Percentiles rank a stretch among this genome's conserved stretches.
phyloP scores from a whole-genome alignment of 2,113 vertebrate genomes.

The Bombycilla garrulus region DNA sequence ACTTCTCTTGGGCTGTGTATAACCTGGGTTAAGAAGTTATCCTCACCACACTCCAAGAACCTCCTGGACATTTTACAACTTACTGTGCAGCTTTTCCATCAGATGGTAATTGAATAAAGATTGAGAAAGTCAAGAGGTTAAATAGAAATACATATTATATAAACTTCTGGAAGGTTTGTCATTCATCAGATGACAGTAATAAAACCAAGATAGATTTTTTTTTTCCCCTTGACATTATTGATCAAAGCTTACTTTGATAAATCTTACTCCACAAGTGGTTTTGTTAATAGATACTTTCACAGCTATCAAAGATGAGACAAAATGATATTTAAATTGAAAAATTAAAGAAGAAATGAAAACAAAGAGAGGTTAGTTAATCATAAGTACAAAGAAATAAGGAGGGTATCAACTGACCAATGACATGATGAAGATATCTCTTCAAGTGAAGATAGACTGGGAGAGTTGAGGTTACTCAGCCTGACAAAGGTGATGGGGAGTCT shows the following conservation, averaged over 20 bases:
- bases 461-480: not conserved
- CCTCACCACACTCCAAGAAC: not conserved
- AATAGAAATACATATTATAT: not conserved
- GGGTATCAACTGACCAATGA: not conserved
- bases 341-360: not conserved
- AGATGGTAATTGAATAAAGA: not conserved
- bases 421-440: not conserved
- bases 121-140: not conserved
- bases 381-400: not conserved
- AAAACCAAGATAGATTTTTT: not conserved
- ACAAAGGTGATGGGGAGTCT: not conserved
- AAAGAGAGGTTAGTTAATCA: not conserved
- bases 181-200: not conserved
- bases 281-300: not conserved
- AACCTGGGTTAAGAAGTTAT: not conserved
- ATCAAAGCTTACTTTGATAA: not conserved
- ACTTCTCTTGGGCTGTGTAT: not conserved
- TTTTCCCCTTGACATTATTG: not conserved
- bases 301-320: not conserved
- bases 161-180: not conserved
- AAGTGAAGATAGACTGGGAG: not conserved
- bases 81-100: not conserved
- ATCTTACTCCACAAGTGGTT: not conserved
- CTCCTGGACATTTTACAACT: not conserved
- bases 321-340: not conserved